Conservation (phyloP, 2,888 invertebrate species). For the Leucophora obtusa region DNA sequence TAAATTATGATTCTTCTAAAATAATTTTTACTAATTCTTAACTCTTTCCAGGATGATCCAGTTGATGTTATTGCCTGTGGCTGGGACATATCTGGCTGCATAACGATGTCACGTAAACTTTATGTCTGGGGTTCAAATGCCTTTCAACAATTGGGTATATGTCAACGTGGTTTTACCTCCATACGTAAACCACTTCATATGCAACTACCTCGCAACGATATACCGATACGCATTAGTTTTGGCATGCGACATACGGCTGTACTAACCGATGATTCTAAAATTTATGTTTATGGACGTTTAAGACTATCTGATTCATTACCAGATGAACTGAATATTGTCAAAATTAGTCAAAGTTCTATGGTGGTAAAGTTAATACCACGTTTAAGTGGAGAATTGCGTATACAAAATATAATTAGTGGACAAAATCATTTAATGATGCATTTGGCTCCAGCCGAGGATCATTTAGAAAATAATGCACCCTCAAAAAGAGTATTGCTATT, state of each 20-base stretch:
- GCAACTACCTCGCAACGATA: conserved; percentile 73
- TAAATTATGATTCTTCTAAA: no score
- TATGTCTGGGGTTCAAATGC: conserved; percentile 92
- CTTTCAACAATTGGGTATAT: conserved; percentile 87
- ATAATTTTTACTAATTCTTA: no score
- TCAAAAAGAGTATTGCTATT: conserved; percentile 81
- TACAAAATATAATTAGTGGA: conserved; percentile 85
- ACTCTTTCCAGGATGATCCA: conserved; percentile 80
- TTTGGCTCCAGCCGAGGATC: conserved; percentile 65
- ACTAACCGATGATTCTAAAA: conserved; percentile 73
- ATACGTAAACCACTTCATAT: conserved; percentile 75
- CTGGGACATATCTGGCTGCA: conserved; percentile 90
- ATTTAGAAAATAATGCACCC: conserved; percentile 64
- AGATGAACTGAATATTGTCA: conserved; percentile 71
- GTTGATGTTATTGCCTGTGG: conserved; percentile 85
- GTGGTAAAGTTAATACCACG: conserved; percentile 72
- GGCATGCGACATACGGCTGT: conserved; percentile 76
- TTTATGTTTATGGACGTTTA: conserved; percentile 76
- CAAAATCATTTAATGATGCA: conserved; percentile 84
- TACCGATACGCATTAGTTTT: conserved; percentile 71
- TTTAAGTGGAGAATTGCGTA: conserved; percentile 79
- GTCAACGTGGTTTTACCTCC: conserved; percentile 76
- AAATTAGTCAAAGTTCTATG: conserved; percentile 73
- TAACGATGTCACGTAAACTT: conserved; percentile 84
- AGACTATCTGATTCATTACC: conserved; percentile 73